Percentiles rank a stretch among this genome's conserved stretches.
These are phyloP conservation scores for Eublepharis macularius DNA, from an alignment of 2,113 vertebrate genomes.

Conservation along the genomic window DNA sequence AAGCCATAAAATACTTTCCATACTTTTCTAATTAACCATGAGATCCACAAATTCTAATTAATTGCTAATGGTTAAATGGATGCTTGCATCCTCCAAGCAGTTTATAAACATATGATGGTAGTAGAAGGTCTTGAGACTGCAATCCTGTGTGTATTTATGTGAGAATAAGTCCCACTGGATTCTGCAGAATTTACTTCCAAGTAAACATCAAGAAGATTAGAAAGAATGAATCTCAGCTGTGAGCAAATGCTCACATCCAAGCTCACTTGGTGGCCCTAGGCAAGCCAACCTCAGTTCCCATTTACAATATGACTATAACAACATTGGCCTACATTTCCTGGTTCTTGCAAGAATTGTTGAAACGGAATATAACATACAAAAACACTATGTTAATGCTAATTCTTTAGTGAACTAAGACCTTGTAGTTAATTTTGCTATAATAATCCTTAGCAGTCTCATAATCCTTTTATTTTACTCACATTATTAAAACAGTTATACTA, in stretches of 20 bases:
- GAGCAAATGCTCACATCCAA: neutral
- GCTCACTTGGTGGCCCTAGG: neutral
- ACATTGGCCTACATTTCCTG: neutral
- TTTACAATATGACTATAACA: neutral
- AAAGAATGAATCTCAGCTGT: neutral
- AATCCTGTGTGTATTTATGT: neutral
- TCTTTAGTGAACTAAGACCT: too few relatives aligned
- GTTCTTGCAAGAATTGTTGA: neutral
- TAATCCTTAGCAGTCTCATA: too few relatives aligned
- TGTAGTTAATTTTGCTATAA: too few relatives aligned
- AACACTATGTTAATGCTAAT: neutral
- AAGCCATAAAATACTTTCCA: slow-evolving; percentile 22
- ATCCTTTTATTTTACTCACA: too few relatives aligned
- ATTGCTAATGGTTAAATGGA: neutral
- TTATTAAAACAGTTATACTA: neutral
- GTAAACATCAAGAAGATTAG: neutral
- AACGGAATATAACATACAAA: neutral
- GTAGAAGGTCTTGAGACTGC: neutral
- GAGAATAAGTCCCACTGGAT: neutral
- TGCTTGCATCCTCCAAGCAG: neutral
- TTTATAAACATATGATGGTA: neutral
- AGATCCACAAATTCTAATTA: slow-evolving; percentile 11
- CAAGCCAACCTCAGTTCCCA: neutral
- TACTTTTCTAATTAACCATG: slow-evolving; percentile 34
- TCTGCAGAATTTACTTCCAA: neutral